Base-by-base conservation (phyloP, 1,140 invertebrate genomes). In the Zaprionus gabonicus region DNA sequence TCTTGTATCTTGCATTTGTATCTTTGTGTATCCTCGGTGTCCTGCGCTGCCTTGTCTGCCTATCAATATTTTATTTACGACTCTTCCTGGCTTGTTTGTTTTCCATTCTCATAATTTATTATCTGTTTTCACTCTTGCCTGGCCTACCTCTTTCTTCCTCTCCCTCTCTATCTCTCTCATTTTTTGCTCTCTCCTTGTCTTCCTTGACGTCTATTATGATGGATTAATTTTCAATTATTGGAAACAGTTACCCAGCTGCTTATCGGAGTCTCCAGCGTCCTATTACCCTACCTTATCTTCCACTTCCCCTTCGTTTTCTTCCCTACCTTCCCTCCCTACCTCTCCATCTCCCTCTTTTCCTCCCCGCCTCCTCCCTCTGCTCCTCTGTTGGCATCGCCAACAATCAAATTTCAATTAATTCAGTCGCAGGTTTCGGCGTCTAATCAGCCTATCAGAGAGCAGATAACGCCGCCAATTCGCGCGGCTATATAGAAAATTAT, bases 321-420 rank as follows among this genome's bases (percentile, higher is more conserved):
- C 9, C 1, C 28, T 31, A 9, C 31, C 3, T 10, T 9, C 9
- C 31, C 31, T 10, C 7, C 9, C 31, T 2, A 27, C 9, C 28
- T 15, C n/a, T 17, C 17, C 28, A 7, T 31, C 6, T 9, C 7
- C 28, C 2, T 7, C 7, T 31, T 7, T 31, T 38, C 36, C 1
- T 20, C 20, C 31, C 20, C 34, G 28, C 51, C 17, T 25, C 27
- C 2, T n/a, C 25, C 15, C 51, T 31, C 72, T 88, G 76, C 88
- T 66, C 64, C 65, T 73, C 69, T 67, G 53, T n/a, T 36, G 36
- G 63, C 60, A 86, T 76, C 82, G 75, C 72, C 70, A 82, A 90
- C 84, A 91, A 91, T 91, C 88, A 91, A 91, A 85, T 91, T 91
- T 91, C 88, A 91, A 91, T 91, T 91, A 91, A 91, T 91, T 85